Percentiles rank a stretch among this genome's conserved stretches.
These are phyloP conservation scores for Arrhamphus sclerolepis DNA, from an alignment of 2,797 vertebrate species.

Conservation along the genomic window DNA sequence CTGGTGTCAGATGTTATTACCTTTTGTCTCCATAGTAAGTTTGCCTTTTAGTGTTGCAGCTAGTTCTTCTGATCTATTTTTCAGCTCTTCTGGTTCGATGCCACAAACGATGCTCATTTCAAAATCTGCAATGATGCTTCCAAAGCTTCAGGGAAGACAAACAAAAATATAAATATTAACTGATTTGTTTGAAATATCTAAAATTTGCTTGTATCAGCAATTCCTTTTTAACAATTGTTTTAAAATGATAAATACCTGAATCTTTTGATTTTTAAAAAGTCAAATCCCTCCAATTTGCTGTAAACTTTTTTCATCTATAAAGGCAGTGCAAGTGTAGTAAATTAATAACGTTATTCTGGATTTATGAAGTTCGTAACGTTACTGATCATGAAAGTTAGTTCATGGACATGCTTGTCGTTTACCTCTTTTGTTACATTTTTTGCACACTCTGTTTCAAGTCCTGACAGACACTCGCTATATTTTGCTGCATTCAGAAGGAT, in stretches of 20 bases:
- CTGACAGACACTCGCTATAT: accelerated
- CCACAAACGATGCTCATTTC: background rate
- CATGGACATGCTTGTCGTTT: no score
- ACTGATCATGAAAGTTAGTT: no score
- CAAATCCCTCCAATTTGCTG: conserved; percentile 67
- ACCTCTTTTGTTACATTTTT: accelerated
- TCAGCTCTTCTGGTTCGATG: accelerated
- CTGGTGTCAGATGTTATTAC: conserved; percentile 22
- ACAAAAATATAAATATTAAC: background rate
- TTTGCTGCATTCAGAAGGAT: accelerated
- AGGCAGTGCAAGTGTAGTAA: background rate
- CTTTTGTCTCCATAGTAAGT: conserved; percentile 29
- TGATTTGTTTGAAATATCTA: conserved; percentile 8
- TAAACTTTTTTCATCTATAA: conserved; percentile 54
- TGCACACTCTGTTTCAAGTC: accelerated
- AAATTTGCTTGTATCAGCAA: background rate
- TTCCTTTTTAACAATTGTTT: background rate
- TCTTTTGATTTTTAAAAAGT: conserved; percentile 21
- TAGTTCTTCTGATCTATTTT: accelerated
- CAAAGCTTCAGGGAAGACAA: conserved; percentile 30
- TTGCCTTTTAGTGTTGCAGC: accelerated
- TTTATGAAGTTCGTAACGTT: background rate
- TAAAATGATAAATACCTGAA: conserved; percentile 57
- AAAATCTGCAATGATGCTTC: conserved; percentile 58
- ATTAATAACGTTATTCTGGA: background rate